These are phyloP conservation scores for Eretmocerus hayati DNA, from an alignment of 2,888 invertebrate species.

Conservation along the genomic window DNA sequence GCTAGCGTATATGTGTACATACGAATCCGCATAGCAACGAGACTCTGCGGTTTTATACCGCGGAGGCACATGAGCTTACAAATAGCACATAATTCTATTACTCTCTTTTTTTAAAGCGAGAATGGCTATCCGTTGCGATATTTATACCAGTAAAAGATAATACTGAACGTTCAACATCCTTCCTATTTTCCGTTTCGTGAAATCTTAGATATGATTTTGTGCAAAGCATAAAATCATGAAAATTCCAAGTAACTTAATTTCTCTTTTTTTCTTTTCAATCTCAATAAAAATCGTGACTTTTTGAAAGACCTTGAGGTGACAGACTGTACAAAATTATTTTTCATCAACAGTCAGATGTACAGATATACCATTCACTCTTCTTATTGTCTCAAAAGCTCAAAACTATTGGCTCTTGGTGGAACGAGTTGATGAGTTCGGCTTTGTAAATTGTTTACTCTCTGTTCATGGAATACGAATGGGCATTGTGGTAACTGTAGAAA, in stretches of 20 bases:
- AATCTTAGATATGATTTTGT: constrained; percentile 14
- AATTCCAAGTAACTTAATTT: too few relatives aligned
- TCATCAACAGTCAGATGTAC: constrained; percentile 8
- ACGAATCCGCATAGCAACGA: constrained; percentile 12
- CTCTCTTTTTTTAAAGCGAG: constrained; percentile 10
- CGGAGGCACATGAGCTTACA: constrained; percentile 6
- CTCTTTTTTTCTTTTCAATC: too few relatives aligned
- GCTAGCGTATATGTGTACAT: constrained; percentile 10
- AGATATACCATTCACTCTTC: constrained; percentile 24
- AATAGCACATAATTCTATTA: constrained; percentile 15
- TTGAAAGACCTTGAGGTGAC: too few relatives aligned
- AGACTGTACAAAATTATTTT: constrained; percentile 23
- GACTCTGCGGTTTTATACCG: constrained; percentile 10
- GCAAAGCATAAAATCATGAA: constrained; percentile 17
- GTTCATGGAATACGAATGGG: too few relatives aligned
- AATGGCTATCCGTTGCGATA: constrained; percentile 16
- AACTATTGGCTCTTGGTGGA: constrained; percentile 21
- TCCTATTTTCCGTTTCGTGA: constrained; percentile 8
- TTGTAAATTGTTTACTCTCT: too few relatives aligned
- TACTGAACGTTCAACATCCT: constrained; percentile 16
- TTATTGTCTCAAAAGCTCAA: constrained; percentile 30
- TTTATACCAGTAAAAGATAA: constrained; percentile 20
- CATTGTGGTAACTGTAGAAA: too few relatives aligned
- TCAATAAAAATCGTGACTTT: too few relatives aligned
- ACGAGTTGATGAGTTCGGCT: too few relatives aligned